Evolutionary conservation across 92 coral and sea anemone genomes (phyloP).

Genomic region (Scolanthus callimorphus): DNA sequence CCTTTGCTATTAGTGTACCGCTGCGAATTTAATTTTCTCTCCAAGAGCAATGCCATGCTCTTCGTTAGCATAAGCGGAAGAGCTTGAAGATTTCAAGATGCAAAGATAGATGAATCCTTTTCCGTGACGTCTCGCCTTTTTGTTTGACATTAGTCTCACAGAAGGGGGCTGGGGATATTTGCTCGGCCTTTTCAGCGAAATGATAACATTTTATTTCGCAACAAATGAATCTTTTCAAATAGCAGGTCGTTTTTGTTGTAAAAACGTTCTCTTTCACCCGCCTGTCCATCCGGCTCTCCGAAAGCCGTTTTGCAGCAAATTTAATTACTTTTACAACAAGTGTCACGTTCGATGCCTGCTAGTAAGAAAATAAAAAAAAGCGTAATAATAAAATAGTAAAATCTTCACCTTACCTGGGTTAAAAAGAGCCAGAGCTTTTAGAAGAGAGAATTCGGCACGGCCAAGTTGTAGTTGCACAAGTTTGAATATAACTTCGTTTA

Average conservation of each 20-base stretch:
- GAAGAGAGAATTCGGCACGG: slow-evolving; percentile 80
- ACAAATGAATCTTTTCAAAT: neutral
- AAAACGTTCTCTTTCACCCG: too few relatives aligned
- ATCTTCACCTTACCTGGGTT: slow-evolving; percentile 98
- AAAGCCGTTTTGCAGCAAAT: too few relatives aligned
- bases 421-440: slow-evolving; percentile 89
- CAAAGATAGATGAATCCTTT: neutral
- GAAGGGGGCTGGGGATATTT: neutral
- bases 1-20: slow-evolving; percentile 36
- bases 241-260: too few relatives aligned
- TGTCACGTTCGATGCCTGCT: too few relatives aligned
- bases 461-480: slow-evolving; percentile 84
- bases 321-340: too few relatives aligned
- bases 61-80: slow-evolving; percentile 43
- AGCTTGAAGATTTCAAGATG: slow-evolving; percentile 23
- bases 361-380: too few relatives aligned
- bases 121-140: slow-evolving; percentile 1
- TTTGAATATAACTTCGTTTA: slow-evolving; percentile 87
- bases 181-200: neutral
- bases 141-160: slow-evolving; percentile 8
- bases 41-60: slow-evolving; percentile 54
- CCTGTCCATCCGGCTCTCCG: too few relatives aligned
- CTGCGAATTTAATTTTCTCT: slow-evolving; percentile 13
- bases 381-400: too few relatives aligned
- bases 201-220: neutral